These are phyloP conservation scores for Stomatorhinus ivindoensis DNA, from an alignment of 2,113 vertebrate species.

Conservation along the genomic window DNA sequence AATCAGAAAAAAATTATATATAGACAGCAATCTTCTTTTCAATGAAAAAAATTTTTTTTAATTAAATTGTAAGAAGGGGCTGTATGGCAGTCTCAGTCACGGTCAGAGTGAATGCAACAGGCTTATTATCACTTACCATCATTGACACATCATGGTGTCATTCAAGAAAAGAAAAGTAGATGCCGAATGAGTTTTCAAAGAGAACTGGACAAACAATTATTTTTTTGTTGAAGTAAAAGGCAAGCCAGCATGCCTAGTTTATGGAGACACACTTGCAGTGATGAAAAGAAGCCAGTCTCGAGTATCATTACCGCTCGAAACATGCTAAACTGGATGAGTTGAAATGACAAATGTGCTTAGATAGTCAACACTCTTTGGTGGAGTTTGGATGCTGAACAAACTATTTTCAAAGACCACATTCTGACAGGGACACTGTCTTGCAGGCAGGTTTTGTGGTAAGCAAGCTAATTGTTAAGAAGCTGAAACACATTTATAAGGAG, in stretches of 20 bases:
- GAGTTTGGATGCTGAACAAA: background rate
- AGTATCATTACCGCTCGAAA: background rate
- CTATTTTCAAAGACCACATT: background rate
- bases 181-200: background rate
- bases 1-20: background rate
- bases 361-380: background rate
- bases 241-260: background rate
- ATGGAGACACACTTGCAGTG: background rate
- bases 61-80: too few relatives aligned
- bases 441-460: background rate
- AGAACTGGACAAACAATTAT: background rate
- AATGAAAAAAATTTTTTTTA: too few relatives aligned
- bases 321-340: background rate
- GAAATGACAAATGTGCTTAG: background rate
- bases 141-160: background rate
- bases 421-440: background rate
- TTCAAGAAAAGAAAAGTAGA: background rate
- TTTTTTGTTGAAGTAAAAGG: background rate
- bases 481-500: background rate
- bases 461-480: background rate
- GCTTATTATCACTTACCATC: too few relatives aligned
- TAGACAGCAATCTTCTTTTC: background rate
- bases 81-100: too few relatives aligned
- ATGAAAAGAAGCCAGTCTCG: background rate
- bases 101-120: too few relatives aligned